Conservation (phyloP, 1,140 invertebrate species). For the Tyrophagus putrescentiae region DNA sequence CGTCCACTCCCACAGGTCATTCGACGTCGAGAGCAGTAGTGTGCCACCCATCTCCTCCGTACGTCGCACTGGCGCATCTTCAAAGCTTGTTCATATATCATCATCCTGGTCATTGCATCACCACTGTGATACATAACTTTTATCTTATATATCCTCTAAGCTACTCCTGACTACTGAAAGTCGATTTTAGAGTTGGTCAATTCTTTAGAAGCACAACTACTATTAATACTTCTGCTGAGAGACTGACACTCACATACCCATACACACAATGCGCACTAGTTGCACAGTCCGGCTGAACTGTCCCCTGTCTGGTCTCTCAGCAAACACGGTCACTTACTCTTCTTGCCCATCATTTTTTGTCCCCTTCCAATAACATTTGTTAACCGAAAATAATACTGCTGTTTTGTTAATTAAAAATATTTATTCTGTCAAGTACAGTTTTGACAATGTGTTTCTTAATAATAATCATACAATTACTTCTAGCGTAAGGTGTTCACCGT, state of each 20-base stretch:
- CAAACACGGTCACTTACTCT: too few species aligned
- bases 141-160: neutral
- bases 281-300: too few species aligned
- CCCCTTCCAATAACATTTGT: neutral
- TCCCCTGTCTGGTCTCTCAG: too few species aligned
- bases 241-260: too few species aligned
- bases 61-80: neutral
- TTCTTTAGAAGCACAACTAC: too few species aligned
- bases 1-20: neutral
- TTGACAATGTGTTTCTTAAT: neutral
- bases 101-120: constrained; percentile 9
- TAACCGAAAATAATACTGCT: neutral
- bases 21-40: neutral
- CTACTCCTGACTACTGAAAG: too few species aligned
- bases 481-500: neutral
- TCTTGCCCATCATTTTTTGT: too few species aligned
- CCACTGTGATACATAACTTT: constrained; percentile 8
- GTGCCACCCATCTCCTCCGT: neutral
- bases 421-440: neutral
- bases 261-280: too few species aligned
- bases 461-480: neutral
- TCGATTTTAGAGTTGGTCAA: too few species aligned
- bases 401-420: constrained; percentile 16
- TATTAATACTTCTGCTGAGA: too few species aligned
- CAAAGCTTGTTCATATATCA: constrained; percentile 5